Percentiles rank a stretch among this genome's conserved stretches.
Conservation (phyloP, 2,797 vertebrate species). For the Lindbergichthys nudifrons region DNA sequence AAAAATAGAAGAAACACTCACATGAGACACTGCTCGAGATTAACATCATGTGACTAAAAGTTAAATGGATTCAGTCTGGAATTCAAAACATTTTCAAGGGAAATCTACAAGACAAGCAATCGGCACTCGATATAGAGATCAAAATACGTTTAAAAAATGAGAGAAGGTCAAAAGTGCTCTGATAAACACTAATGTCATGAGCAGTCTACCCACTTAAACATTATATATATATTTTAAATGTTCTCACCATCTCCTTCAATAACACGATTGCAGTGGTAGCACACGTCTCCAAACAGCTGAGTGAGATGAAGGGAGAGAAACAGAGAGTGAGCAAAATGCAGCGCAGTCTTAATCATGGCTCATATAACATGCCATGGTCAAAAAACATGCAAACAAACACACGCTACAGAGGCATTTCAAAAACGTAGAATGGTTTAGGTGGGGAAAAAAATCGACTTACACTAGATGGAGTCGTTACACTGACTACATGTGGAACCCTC, state of each 20-base stretch:
- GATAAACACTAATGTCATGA: not conserved
- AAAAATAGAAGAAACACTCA: conserved; percentile 15
- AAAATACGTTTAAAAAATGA: not conserved
- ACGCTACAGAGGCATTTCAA: conserved; percentile 1
- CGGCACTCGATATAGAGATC: not conserved
- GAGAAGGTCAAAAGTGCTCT: not conserved
- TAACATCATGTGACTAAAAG: not conserved
- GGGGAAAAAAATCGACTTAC: not conserved
- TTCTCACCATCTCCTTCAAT: conserved; percentile 97
- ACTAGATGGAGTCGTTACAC: conserved; percentile 43
- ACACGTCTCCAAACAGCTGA: conserved; percentile 97
- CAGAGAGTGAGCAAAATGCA: conserved; percentile 32
- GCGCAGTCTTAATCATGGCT: not conserved
- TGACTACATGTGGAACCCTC: not conserved
- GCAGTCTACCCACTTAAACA: not conserved
- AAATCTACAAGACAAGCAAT: not conserved
- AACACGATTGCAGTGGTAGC: conserved; percentile 97
- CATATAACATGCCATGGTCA: conserved; percentile 16
- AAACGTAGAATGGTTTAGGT: not conserved
- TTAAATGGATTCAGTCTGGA: not conserved
- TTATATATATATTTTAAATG: not conserved
- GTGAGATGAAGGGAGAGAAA: conserved; percentile 45
- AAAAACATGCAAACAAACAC: conserved; percentile 45
- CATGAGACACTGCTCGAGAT: not conserved
- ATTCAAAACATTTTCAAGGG: not conserved